A percentile compares a stretch with the other conserved stretches of the same genome.
Evolutionary conservation across 2,113 vertebrate species (phyloP).

Genomic region (Merops nubicus): DNA sequence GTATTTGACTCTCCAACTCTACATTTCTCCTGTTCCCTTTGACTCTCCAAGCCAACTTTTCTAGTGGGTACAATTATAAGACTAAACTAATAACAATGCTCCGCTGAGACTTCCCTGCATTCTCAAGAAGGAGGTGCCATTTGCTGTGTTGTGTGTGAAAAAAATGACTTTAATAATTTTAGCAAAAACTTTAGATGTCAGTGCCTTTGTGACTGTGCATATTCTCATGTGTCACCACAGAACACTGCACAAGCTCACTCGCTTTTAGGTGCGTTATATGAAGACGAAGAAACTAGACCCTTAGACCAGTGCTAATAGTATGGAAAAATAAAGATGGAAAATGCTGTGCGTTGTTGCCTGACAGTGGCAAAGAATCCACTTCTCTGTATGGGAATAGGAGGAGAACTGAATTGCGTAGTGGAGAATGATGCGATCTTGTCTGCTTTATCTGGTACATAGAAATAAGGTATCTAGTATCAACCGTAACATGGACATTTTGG

Average conservation of each 20-base stretch:
- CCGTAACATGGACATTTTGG: background rate
- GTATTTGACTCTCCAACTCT: background rate
- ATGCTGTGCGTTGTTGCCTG: background rate
- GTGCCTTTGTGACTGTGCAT: background rate
- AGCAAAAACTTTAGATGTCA: background rate
- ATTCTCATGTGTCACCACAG: background rate
- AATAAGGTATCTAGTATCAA: background rate
- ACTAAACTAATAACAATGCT: background rate
- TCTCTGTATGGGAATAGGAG: background rate
- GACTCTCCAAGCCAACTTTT: background rate
- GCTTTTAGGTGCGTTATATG: background rate
- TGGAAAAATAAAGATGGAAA: background rate
- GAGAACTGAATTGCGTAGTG: background rate
- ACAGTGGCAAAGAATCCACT: background rate
- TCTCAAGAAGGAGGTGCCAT: background rate
- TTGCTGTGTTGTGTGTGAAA: fast-evolving
- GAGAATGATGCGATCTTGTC: background rate
- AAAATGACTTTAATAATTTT: background rate
- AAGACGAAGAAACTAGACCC: background rate
- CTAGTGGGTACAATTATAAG: background rate
- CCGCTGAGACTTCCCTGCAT: background rate
- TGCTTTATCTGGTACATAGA: background rate
- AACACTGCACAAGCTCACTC: background rate
- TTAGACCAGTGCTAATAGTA: background rate
- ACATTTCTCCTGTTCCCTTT: no score